These are phyloP conservation scores for Athetis lepigone DNA, from an alignment of 2,888 invertebrate genomes.

Conservation along the genomic window DNA sequence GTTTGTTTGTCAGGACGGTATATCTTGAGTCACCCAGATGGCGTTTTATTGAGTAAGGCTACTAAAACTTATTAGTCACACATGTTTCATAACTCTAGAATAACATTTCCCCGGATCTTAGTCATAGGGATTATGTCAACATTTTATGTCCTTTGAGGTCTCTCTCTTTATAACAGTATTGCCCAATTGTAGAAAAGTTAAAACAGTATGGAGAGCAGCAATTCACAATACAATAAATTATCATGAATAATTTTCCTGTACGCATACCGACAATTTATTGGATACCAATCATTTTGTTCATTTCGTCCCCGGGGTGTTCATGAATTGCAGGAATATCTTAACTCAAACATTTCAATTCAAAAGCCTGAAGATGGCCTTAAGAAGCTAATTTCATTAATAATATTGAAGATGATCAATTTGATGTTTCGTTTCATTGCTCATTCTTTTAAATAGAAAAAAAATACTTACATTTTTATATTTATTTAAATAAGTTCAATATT, in stretches of 20 bases:
- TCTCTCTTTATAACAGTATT: background rate
- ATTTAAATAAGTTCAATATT: no score
- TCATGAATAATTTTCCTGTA: constrained; percentile 55
- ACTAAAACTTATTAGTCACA: constrained; percentile 53
- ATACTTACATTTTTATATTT: background rate
- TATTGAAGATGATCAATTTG: background rate
- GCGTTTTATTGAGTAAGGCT: constrained; percentile 45
- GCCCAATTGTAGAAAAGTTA: background rate
- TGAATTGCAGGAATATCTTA: constrained; percentile 42
- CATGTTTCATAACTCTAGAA: constrained; percentile 33
- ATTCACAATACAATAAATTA: constrained; percentile 54
- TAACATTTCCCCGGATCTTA: constrained; percentile 39
- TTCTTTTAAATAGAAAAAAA: background rate
- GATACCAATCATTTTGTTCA: constrained; percentile 51
- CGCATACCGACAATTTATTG: constrained; percentile 51
- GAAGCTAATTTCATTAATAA: no score
- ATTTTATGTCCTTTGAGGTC: background rate
- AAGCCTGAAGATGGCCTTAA: background rate
- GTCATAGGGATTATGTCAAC: constrained; percentile 29
- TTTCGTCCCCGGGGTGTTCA: constrained; percentile 44
- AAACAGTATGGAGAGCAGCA: constrained; percentile 18
- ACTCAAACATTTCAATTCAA: constrained; percentile 39
- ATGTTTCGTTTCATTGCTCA: constrained; percentile 8
- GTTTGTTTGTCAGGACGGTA: constrained; percentile 23
- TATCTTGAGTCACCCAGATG: constrained; percentile 45